Base-by-base conservation (phyloP, 2,888 invertebrate species). In the Pheosia gnoma region DNA sequence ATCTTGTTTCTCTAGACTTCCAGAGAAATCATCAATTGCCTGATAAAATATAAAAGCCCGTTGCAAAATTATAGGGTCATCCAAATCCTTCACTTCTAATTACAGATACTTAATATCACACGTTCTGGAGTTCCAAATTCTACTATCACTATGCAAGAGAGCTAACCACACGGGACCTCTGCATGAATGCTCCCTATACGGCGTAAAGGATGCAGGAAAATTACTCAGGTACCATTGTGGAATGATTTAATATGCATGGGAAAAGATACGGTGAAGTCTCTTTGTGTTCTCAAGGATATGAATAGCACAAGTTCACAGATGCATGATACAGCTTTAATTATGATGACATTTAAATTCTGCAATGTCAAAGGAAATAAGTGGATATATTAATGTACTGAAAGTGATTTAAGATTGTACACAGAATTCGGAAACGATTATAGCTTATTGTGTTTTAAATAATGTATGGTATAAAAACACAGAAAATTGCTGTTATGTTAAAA, bases 111-210 rank as follows among this genome's bases (percentile, higher is more conserved):
- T 95, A 74, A 94, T 97, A 63, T 95, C 96, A 10, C 95, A 95
- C 77, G 94, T 97, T 13, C 85, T 97, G 43, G 96, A 97, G 85
- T 97, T 97, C 84, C 97, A 97, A 90, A 96, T 97, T 71, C 95
- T 97, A 71, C 91, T 95, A 74, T 94, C 96, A 2, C 86, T 97
- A 52, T 97, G 97, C 78, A 94, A 91, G 63, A 94, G 88, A 66
- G 95, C 96, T 5, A 96, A 95, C 51, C 94, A 97, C 75, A 87
- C 89, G 0, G 95, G 95, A 72, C 95, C 96, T 59, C 87, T 97
- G 5, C 95, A 97, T 74, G 92, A 95, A 71, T 97, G 97, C 81
- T 96, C 96, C 71, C 95, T 97, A 80, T 95, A 96, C 75, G 89
- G 94, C 9, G 95, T 94, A 38, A 94, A 90, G 80, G 95, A 94